Conservation (phyloP, 1,140 invertebrate species). For the Yoshiicerus persimilis region DNA sequence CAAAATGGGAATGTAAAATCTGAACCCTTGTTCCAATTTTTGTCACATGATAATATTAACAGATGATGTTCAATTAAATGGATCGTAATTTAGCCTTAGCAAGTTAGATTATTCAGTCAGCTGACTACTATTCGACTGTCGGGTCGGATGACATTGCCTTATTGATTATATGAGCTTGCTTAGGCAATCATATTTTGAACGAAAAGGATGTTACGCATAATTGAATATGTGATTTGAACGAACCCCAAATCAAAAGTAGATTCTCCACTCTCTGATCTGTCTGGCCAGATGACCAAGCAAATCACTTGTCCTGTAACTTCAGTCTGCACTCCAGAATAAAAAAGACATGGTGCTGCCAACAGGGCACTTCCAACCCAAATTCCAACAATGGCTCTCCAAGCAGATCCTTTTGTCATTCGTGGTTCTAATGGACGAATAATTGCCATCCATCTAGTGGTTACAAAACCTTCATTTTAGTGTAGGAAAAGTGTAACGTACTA, state of each 20-base stretch:
- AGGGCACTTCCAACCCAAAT: slow-evolving; percentile 81
- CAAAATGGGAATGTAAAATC: no score
- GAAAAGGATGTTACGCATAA: no score
- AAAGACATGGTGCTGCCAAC: slow-evolving; percentile 75
- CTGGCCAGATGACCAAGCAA: slow-evolving; percentile 69
- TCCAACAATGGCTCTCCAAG: slow-evolving; percentile 70
- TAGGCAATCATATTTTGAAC: no score
- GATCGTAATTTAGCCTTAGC: no score
- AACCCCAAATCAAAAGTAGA: slow-evolving; percentile 67
- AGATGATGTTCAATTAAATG: no score
- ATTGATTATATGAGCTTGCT: no score
- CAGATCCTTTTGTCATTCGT: slow-evolving; percentile 75
- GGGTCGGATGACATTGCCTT: no score
- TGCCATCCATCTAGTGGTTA: slow-evolving; percentile 76
- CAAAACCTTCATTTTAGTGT: slow-evolving; percentile 9
- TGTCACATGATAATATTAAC: no score
- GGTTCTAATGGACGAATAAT: slow-evolving; percentile 85
- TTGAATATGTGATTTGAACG: no score
- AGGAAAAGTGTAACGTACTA: background rate
- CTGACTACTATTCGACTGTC: no score
- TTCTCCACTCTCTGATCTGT: slow-evolving; percentile 53
- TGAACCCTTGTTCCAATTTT: no score
- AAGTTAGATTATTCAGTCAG: no score
- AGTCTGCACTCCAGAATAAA: slow-evolving; percentile 65
- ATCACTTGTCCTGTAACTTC: background rate